Evolutionary conservation across 92 coral and sea anemone genomes (phyloP).

Genomic region (Blastomussa wellsi): DNA sequence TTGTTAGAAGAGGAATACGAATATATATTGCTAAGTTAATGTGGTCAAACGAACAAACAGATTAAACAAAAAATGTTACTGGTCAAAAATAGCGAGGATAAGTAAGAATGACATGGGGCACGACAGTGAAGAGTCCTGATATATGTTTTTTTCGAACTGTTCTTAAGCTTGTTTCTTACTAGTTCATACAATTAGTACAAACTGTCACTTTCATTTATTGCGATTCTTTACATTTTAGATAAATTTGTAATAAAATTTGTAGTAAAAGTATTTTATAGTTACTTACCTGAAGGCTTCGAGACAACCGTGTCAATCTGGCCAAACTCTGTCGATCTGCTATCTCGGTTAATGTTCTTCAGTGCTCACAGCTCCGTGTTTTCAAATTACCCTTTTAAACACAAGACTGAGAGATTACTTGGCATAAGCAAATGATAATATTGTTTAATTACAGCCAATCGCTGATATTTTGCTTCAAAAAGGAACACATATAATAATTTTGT

Average conservation of each 20-base stretch:
- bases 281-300: background rate
- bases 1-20: background rate
- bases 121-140: background rate
- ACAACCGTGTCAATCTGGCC: background rate
- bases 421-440: background rate
- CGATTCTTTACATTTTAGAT: background rate
- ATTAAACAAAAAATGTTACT: background rate
- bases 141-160: too few species aligned
- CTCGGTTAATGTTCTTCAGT: background rate
- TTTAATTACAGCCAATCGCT: slow-evolving; percentile 6
- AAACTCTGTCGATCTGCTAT: background rate
- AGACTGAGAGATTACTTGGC: background rate
- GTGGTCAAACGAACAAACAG: background rate
- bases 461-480: background rate
- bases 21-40: background rate
- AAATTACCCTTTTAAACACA: slow-evolving; percentile 6
- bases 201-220: background rate
- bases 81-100: background rate
- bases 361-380: background rate
- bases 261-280: background rate
- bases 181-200: background rate
- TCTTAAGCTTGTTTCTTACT: too few species aligned
- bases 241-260: background rate
- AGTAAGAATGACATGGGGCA: background rate
- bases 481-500: background rate